Evolutionary conservation across 2,888 invertebrate species (phyloP), one percentile per base, ranked within the genome.

Genomic region (Smittia sp.): DNA sequence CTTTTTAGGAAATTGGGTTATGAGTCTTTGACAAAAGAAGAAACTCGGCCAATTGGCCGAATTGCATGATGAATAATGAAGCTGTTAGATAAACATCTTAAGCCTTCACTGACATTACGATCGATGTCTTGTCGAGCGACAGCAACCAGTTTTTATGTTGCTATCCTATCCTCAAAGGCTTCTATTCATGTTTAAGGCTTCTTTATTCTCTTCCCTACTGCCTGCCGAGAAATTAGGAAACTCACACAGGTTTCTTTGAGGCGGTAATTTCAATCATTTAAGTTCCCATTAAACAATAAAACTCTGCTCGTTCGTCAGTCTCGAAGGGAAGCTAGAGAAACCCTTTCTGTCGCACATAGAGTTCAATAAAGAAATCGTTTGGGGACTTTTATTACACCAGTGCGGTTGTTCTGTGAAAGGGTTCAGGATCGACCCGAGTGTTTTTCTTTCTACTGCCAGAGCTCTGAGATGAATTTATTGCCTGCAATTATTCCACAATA

Each of bases 191-290:
- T 32, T 66, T 67, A 39, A 38, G 41, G 46, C 41, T 67, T 67
- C 67, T 15, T 20, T 67, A 11, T 25, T 63, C 27, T 63, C 20
- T 25, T 63, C 15, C 20, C 39, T 41, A 41, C 22, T 25, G 24
- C 27, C 27, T 63, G 7, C 27, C 15, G 18, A 25, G 18, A 58
- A 18, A 63, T 63, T 9, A 27, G n/a, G 20, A 39, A 67, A 41
- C 46, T 67, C 67, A 22, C 46, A 67, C 67, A 67, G 67, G 67
- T 69, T 69, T 54, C 41, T 24, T 18, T 62, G 38, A 32, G 73
- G 73, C 73, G 65, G 73, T 20, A 73, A 73, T 46, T 52, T 73
- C 73, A 73, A 73, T 73, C 39, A 73, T 73, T 73, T 65, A 63
- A 63, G 25, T 73, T 27, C 62, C 24, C 54, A 73, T 73, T 22